Percentiles rank a stretch among this genome's conserved stretches.
These are phyloP conservation scores for Cherax quadricarinatus DNA, from an alignment of 1,140 invertebrate species.

Conservation along the genomic window DNA sequence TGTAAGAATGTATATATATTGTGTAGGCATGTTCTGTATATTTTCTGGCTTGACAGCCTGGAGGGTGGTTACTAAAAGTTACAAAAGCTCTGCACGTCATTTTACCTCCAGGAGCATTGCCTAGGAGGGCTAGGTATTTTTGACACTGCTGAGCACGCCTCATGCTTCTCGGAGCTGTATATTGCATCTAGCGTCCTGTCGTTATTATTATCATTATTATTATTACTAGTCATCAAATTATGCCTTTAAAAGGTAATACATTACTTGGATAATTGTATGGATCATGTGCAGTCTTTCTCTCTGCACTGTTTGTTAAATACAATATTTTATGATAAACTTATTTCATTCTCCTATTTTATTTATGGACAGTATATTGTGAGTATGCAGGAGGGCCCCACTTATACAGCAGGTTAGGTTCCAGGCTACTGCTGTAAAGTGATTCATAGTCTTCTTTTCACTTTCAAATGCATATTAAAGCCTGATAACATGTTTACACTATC, in stretches of 20 bases:
- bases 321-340: constrained; percentile 51
- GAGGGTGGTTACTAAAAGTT: background rate
- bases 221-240: constrained; percentile 59
- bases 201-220: constrained; percentile 58
- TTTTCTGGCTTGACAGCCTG: constrained; percentile 25
- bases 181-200: constrained; percentile 56
- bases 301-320: constrained; percentile 61
- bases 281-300: constrained; percentile 52
- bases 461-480: no score
- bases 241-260: constrained; percentile 51
- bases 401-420: no score
- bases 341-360: background rate
- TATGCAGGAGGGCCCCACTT: no score
- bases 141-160: constrained; percentile 38
- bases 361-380: no score
- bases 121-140: constrained; percentile 15
- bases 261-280: constrained; percentile 37
- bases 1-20: constrained; percentile 39
- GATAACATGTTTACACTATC: no score
- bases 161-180: constrained; percentile 52
- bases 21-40: constrained; percentile 15
- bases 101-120: background rate
- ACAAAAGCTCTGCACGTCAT: background rate
- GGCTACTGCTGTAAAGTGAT: no score
- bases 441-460: no score